Evolutionary conservation across 2,113 vertebrate genomes (phyloP).

Genomic region (Oceanites oceanicus): DNA sequence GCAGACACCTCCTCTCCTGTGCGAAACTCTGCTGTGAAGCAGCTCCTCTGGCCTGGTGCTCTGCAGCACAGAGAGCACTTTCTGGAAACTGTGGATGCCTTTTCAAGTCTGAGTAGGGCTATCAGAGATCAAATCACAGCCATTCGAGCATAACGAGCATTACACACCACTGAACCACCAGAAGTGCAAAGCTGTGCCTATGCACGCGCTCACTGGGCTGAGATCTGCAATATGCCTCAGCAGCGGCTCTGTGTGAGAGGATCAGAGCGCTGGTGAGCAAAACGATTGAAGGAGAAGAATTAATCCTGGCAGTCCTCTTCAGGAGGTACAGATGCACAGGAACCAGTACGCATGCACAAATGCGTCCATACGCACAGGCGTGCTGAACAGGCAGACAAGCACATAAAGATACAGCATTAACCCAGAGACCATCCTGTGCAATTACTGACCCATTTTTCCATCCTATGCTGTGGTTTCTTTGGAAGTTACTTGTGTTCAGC

Average conservation of each 20-base stretch:
- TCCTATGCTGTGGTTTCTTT: neutral
- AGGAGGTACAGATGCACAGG: neutral
- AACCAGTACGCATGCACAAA: neutral
- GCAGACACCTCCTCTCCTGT: slow-evolving; percentile 34
- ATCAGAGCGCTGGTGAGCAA: neutral
- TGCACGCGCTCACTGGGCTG: neutral
- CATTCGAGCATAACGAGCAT: neutral
- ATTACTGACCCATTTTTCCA: neutral
- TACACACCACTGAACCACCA: neutral
- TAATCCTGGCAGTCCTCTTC: neutral
- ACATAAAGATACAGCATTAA: neutral
- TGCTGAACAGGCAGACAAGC: neutral
- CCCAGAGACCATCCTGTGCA: neutral
- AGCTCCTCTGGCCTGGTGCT: neutral
- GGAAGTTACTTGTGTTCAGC: neutral
- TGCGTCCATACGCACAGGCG: accelerated
- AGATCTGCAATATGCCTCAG: neutral
- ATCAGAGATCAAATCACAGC: neutral
- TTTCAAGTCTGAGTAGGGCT: neutral
- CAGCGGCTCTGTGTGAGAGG: neutral
- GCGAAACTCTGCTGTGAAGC: slow-evolving; percentile 4
- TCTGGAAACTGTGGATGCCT: neutral
- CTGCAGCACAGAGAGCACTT: neutral
- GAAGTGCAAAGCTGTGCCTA: neutral
- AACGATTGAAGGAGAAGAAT: neutral